Base-by-base conservation (phyloP, 2,888 invertebrate species). In the Flabesymbios commensalis region DNA sequence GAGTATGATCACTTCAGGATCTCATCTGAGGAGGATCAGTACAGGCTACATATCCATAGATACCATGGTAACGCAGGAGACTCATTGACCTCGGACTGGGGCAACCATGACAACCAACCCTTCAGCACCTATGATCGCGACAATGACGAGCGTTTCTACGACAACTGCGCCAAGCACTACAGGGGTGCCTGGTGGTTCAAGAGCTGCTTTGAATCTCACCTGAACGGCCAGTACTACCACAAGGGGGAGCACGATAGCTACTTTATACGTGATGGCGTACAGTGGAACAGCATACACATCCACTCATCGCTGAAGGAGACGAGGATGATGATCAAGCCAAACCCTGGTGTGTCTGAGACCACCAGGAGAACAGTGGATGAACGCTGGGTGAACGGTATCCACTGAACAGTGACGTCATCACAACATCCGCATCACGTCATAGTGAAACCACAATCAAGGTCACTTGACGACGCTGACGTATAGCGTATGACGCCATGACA, bases 71-170 rank as follows among this genome's bases (percentile, higher is more conserved):
- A 93, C 75, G 93, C 93, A 0, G 93, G 92, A 56, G 93, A 95
- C 78, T 93, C 94, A 0, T 85, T 95, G 72, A 75, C 77, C 59
- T 72, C 80, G 52, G 67, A 69, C 49, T 77, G 78, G 74, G 89
- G 91, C 71, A 76, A 93, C 78, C 94, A 95, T 78, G 92, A 94
- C 81, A 88, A 88, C 49, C 94, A 94, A 93, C 89, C 92, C 70
- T 95, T 95, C 83, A 94, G 93, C 59, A 90, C 94, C 0, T 88
- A 90, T 65, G 95, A 95, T 81, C 88, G 88, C 47, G 96, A 96
- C 81, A 87, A 93, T 75, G 96, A 96, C 79, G 91, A 74, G 31
- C 75, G 80, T 57, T 75, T 72, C 69, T 76, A 77, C 70, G 78
- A 80, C 72, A 80, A 78, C 71, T 80, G 80, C 60, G 80, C 80